phyloP scores from a whole-genome alignment of 2,113 vertebrate species.

The Grus americana region DNA sequence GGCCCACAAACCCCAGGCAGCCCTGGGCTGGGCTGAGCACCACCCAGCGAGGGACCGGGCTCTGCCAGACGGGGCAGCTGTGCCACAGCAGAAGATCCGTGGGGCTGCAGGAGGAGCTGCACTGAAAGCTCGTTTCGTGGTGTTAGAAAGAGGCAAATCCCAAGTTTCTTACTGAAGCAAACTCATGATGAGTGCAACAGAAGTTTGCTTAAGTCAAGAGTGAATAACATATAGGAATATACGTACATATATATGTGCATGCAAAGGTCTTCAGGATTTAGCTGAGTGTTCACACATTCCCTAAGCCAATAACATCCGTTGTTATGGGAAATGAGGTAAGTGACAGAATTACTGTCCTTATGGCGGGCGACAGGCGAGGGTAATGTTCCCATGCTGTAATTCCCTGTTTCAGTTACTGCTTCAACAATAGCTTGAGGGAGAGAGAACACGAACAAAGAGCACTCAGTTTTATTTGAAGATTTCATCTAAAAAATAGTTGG shows the following conservation, averaged over 20 bases:
- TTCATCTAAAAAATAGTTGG: background rate
- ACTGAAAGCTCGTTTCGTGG: fast-evolving
- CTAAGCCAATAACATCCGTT: slow-evolving; percentile 69
- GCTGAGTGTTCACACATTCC: slow-evolving; percentile 59
- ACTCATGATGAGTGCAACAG: background rate
- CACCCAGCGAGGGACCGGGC: fast-evolving
- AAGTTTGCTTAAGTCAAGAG: background rate
- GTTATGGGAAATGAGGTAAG: slow-evolving; percentile 74
- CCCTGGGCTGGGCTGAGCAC: background rate
- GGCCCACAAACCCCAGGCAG: background rate
- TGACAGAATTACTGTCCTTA: slow-evolving; percentile 70
- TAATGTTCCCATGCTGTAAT: slow-evolving; percentile 52
- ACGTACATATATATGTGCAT: background rate
- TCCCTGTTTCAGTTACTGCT: background rate
- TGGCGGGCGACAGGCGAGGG: slow-evolving; percentile 49
- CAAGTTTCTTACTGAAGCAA: background rate
- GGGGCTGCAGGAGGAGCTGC: background rate
- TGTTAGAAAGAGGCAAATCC: background rate
- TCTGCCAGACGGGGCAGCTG: background rate
- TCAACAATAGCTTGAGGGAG: background rate
- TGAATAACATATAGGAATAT: background rate
- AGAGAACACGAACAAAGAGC: background rate
- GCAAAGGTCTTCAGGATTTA: slow-evolving; percentile 53
- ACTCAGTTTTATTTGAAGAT: background rate
- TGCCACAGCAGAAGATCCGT: fast-evolving